Base-by-base conservation (phyloP, 2,888 invertebrate genomes). In the Cephus rjabovi region DNA sequence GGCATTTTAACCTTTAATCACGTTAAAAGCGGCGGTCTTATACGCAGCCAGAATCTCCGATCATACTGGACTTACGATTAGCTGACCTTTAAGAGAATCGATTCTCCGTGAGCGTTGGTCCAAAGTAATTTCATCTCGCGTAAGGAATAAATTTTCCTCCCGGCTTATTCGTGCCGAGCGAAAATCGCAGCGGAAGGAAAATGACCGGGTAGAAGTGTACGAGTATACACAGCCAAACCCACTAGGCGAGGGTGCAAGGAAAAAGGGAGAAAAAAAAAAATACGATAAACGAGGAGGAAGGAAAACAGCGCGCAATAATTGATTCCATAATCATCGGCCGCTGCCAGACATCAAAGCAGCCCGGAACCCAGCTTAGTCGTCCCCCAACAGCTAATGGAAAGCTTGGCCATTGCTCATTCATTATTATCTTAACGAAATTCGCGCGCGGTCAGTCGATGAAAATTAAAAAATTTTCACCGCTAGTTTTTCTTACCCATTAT, bases 291-390 rank as follows among this genome's bases (percentile, higher is more conserved):
- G 79, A 81, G 78, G 81, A 81, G 81, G 75, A 69, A 69, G 76
- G 70, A 69, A 68, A 70, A 74, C 70, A 70, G 83, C 79, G 78
- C 69, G 87, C 83, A 86, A 86, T 87, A 87, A 87, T 87, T 87
- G 86, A 87, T 87, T 87, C 85, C 84, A 85, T 87, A 87, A 87
- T 87, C 87, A 86, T 84, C 80, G 83, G 79, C 83, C 81, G 82
- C 84, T 81, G 83, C 81, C 83, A 80, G 84, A 87, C 87, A 87
- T 86, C 86, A 87, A 87, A 87, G 87, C 80, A 81, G 80, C 80
- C 81, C 78, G 77, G 75, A 73, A 76, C 74, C 80, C 73, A 40
- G 33, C 74, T 74, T 79, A 77, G 76, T 79, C 80, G 76, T 79
- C 80, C 79, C 76, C 78, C 76, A 34, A 33, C 76, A 79, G 83